phyloP scores from a whole-genome alignment of 2,113 vertebrate species.

The Myiagra hebetior region DNA sequence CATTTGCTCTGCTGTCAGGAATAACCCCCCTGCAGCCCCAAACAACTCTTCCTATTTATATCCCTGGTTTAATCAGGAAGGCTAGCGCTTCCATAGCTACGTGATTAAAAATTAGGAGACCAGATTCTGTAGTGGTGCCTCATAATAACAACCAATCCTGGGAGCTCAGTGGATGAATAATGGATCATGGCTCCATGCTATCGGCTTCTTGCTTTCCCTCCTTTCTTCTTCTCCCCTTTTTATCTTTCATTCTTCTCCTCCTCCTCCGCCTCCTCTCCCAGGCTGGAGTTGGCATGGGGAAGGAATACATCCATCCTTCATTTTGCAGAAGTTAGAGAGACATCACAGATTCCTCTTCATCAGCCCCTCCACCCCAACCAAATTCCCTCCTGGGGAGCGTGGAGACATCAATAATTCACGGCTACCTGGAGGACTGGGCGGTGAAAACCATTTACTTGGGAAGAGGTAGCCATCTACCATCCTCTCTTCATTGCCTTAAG shows the following conservation, averaged over 20 bases:
- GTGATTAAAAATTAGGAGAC: slow-evolving; percentile 75
- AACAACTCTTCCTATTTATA: slow-evolving; percentile 65
- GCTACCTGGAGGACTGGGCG: slow-evolving; percentile 69
- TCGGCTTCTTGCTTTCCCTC: slow-evolving; percentile 10
- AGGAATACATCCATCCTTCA: slow-evolving; percentile 23
- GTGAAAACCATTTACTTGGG: slow-evolving; percentile 73
- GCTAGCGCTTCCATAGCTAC: slow-evolving; percentile 30
- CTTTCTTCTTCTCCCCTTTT: slow-evolving; percentile 49
- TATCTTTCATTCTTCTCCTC: slow-evolving; percentile 32
- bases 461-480: slow-evolving; percentile 73
- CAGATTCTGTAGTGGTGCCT: slow-evolving; percentile 37
- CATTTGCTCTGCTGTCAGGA: background rate
- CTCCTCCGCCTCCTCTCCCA: background rate
- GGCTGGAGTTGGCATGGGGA: slow-evolving; percentile 12
- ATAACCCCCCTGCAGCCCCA: background rate
- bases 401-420: slow-evolving; percentile 87
- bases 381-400: slow-evolving; percentile 79
- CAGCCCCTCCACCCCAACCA: slow-evolving; percentile 50
- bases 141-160: slow-evolving; percentile 56
- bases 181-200: slow-evolving; percentile 43
- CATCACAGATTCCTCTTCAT: slow-evolving; percentile 77
- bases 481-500: background rate
- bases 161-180: slow-evolving; percentile 63
- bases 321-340: slow-evolving; percentile 58
- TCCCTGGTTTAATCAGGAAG: slow-evolving; percentile 68